A percentile compares a stretch with the other conserved stretches of the same genome.
phyloP scores from a whole-genome alignment of 2,888 invertebrate species.

The Gymnosoma rotundatum region DNA sequence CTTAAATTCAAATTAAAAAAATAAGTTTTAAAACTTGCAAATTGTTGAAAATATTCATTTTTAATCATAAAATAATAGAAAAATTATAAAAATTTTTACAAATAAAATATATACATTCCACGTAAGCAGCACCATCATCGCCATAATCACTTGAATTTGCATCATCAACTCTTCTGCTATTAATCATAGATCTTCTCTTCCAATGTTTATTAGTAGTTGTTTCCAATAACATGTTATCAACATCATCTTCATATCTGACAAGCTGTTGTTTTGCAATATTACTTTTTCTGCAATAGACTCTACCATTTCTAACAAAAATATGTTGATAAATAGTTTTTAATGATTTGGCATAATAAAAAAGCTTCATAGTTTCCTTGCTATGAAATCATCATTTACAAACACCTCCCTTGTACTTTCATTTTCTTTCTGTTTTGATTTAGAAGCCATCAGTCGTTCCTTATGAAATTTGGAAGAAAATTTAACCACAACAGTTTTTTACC shows the following conservation, averaged over 20 bases:
- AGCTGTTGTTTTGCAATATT: conserved; percentile 20
- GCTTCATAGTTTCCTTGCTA: conserved; percentile 27
- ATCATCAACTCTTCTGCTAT: too few species aligned
- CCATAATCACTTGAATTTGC: not conserved
- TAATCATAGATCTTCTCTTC: conserved; percentile 1
- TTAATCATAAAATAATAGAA: not conserved
- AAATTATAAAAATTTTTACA: not conserved
- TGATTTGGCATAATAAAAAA: conserved; percentile 30
- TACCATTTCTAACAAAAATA: conserved; percentile 11
- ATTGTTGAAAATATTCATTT: not conserved
- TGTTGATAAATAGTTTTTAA: conserved; percentile 19
- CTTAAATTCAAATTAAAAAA: not conserved
- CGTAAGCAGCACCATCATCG: conserved; percentile 10
- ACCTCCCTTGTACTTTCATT: conserved; percentile 15
- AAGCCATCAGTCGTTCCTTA: conserved; percentile 22
- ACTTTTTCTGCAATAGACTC: not conserved
- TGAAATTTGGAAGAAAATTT: conserved; percentile 20
- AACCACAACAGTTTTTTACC: conserved; percentile 27
- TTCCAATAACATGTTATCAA: conserved; percentile 20
- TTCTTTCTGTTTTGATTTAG: not conserved
- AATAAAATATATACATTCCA: not conserved
- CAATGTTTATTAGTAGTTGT: conserved; percentile 16
- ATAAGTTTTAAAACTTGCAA: not conserved
- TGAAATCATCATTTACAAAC: conserved; percentile 26
- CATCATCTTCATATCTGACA: conserved; percentile 23